A percentile compares a stretch with the other conserved stretches of the same genome.
Conservation (phyloP, 2,888 invertebrate species). For the Ennomos fuscantarius region DNA sequence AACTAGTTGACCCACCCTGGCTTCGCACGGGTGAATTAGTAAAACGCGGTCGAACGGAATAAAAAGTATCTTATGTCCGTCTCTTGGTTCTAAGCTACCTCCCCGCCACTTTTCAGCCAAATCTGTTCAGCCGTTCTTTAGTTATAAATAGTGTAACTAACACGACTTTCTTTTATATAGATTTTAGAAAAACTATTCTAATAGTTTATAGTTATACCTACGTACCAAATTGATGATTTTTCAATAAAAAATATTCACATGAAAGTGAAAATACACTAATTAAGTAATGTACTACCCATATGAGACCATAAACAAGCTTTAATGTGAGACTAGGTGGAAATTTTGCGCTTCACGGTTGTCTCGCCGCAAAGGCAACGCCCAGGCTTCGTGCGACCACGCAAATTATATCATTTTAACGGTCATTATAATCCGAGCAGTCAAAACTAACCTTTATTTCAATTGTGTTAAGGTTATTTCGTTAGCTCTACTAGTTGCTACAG, state of each 20-base stretch:
- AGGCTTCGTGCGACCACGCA: slow-evolving; percentile 62
- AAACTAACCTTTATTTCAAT: slow-evolving; percentile 38
- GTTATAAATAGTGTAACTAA: too few relatives aligned
- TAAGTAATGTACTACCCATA: slow-evolving; percentile 10
- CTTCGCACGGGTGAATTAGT: too few relatives aligned
- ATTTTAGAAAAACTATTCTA: too few relatives aligned
- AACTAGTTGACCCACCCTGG: too few relatives aligned
- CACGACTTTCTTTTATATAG: too few relatives aligned
- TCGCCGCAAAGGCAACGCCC: slow-evolving; percentile 50
- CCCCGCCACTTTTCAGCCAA: too few relatives aligned
- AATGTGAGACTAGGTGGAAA: slow-evolving; percentile 41
- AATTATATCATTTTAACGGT: slow-evolving; percentile 68
- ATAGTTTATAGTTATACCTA: background rate
- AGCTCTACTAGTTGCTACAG: slow-evolving; percentile 30
- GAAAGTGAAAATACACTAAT: slow-evolving; percentile 22
- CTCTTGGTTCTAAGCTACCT: too few relatives aligned
- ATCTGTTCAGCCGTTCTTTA: too few relatives aligned
- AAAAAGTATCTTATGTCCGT: too few relatives aligned
- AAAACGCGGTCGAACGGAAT: too few relatives aligned
- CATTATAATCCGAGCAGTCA: slow-evolving; percentile 24
- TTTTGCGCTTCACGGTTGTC: slow-evolving; percentile 53
- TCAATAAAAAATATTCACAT: slow-evolving; percentile 1
- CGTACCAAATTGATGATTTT: too few relatives aligned
- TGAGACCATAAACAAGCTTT: slow-evolving; percentile 39
- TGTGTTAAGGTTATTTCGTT: slow-evolving; percentile 31